A percentile compares a stretch with the other conserved stretches of the same genome.
phyloP scores from a whole-genome alignment of 2,797 vertebrate genomes.

The Enteromius paludinosus region DNA sequence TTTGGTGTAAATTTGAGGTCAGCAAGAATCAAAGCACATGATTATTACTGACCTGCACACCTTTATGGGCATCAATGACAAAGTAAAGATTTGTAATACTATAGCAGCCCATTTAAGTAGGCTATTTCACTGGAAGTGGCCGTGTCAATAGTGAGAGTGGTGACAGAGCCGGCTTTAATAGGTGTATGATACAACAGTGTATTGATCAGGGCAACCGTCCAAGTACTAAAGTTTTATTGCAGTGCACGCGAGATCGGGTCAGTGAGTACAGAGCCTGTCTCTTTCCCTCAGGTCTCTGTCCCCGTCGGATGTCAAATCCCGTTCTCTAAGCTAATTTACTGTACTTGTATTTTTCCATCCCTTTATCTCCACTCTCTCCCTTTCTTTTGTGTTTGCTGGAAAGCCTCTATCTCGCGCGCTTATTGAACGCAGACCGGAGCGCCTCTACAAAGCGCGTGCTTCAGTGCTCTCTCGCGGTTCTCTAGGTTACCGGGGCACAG shows the following conservation, averaged over 20 bases:
- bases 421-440: slow-evolving; percentile 80
- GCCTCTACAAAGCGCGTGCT: slow-evolving; percentile 84
- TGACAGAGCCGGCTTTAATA: not conserved
- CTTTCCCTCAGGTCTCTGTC: slow-evolving; percentile 41
- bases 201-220: not conserved
- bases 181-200: not conserved
- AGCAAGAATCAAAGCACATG: not conserved
- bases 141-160: not conserved
- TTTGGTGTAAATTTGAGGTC: not conserved
- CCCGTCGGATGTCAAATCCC: slow-evolving; percentile 38
- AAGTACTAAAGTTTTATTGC: slow-evolving; percentile 16
- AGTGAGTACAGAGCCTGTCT: slow-evolving; percentile 28
- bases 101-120: not conserved
- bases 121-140: not conserved
- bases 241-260: slow-evolving; percentile 35
- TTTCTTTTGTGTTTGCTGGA: slow-evolving; percentile 80
- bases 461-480: slow-evolving; percentile 85
- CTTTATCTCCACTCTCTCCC: slow-evolving; percentile 74
- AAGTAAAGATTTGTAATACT: not conserved
- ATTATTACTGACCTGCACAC: not conserved
- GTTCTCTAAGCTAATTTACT: slow-evolving; percentile 83
- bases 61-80: not conserved
- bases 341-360: slow-evolving; percentile 74
- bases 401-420: slow-evolving; percentile 77
- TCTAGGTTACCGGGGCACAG: slow-evolving; percentile 87